These are phyloP conservation scores for Barbus barbus DNA, from an alignment of 2,113 vertebrate genomes.

Conservation along the genomic window DNA sequence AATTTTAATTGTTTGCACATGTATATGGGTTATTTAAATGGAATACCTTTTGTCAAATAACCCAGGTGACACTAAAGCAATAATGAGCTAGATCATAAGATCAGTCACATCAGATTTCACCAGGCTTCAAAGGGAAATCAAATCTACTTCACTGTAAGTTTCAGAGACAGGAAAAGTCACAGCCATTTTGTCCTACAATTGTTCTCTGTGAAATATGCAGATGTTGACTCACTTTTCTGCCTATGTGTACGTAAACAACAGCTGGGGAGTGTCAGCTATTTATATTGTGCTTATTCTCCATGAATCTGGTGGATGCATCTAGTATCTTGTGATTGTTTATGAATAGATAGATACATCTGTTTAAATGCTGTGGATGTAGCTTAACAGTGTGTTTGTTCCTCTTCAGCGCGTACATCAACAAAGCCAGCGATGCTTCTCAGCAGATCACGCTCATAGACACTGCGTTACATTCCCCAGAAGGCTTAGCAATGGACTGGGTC, in stretches of 20 bases:
- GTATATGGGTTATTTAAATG: too few species aligned
- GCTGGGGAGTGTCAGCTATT: constrained; percentile 24
- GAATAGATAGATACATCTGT: constrained; percentile 30
- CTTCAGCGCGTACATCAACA: constrained; percentile 91
- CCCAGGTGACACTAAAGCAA: too few species aligned
- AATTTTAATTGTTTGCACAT: background rate
- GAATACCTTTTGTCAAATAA: too few species aligned
- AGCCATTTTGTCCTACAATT: background rate
- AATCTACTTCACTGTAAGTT: background rate
- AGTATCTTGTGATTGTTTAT: constrained; percentile 26
- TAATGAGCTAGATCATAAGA: background rate
- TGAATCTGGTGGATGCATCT: background rate
- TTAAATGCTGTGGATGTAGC: constrained; percentile 27
- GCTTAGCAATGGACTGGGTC: constrained; percentile 95
- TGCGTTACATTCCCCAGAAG: constrained; percentile 89
- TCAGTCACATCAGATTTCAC: constrained; percentile 17
- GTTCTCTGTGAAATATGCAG: constrained; percentile 29
- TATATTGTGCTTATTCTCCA: background rate
- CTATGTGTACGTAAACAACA: constrained; percentile 23
- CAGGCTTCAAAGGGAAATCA: constrained; percentile 12
- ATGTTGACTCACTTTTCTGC: constrained; percentile 17
- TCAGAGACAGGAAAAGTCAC: background rate
- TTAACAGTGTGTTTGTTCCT: constrained; percentile 49
- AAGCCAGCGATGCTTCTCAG: constrained; percentile 86
- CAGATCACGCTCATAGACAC: constrained; percentile 88